These are phyloP conservation scores for Antheraea pernyi DNA, from an alignment of 1,140 invertebrate species.

Conservation along the genomic window DNA sequence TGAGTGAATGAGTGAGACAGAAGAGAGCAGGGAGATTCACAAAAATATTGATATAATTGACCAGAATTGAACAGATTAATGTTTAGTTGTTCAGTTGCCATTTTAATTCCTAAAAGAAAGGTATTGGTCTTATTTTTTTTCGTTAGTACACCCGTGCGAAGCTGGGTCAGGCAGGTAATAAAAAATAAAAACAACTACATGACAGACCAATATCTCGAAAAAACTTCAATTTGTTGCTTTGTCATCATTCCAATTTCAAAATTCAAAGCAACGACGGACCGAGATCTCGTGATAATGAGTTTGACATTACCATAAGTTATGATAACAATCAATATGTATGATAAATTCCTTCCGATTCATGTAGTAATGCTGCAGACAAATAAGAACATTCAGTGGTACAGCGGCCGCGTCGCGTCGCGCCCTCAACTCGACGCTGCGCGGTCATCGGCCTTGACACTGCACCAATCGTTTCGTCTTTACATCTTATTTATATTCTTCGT, in stretches of 20 bases:
- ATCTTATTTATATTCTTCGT: constrained; percentile 43
- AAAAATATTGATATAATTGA: too few species aligned
- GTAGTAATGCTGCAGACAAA: constrained; percentile 17
- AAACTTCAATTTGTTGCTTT: neutral
- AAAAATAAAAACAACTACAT: too few species aligned
- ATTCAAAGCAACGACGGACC: neutral
- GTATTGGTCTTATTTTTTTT: too few species aligned
- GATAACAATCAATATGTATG: constrained; percentile 13
- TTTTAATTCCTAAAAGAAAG: too few species aligned
- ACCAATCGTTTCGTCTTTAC: constrained; percentile 49
- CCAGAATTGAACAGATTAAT: too few species aligned
- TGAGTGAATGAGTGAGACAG: too few species aligned
- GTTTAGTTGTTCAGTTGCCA: too few species aligned
- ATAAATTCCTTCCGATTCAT: constrained; percentile 5
- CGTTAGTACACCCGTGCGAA: too few species aligned
- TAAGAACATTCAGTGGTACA: constrained; percentile 16
- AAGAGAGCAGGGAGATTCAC: too few species aligned
- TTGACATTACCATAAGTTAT: constrained; percentile 8
- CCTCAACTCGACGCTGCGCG: constrained; percentile 22
- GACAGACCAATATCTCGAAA: too few species aligned
- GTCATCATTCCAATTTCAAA: neutral
- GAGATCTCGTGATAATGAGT: constrained; percentile 9
- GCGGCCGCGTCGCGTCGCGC: constrained; percentile 1
- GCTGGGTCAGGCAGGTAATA: too few species aligned
- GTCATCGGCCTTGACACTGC: constrained; percentile 68